Evolutionary conservation across 1,140 invertebrate species (phyloP), one percentile per base, ranked within the genome.

Genomic region (Zaprionus tsacasi): DNA sequence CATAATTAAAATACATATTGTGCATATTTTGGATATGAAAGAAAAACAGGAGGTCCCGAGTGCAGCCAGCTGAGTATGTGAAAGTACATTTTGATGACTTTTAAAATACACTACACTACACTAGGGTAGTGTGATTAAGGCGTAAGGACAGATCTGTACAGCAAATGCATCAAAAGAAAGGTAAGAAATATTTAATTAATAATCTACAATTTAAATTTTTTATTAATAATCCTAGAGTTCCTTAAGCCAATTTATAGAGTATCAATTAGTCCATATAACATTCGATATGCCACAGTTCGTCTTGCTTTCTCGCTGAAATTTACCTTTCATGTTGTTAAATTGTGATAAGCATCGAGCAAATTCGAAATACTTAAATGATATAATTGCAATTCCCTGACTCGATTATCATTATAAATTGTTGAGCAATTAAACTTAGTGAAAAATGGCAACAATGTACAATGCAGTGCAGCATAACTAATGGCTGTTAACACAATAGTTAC

Each of bases 1-100:
- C 45, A 87, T 82, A 87, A 86, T 87, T 86, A 87, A 86, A 85
- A 86, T 87, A 85, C 79, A 76, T 76, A 73, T 76, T 73, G 58
- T 40, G 43, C 17, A 36, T 54, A 58, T 59, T 79, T 82, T 64
- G 64, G 60, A 55, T 66, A 59, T 61, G 67, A 72, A 69, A 75
- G 66, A 68, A 27, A 40, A 59, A 67, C 35, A 15, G 15, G 50
- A 66, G 48, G 35, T 33, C 50, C 12, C 11, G n/a, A 36, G 65
- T 30, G 2, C 35, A 15, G 35, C 21, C 15, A 58, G 21, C 33
- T 66, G 55, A 25, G 43, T 15, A 71, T 43, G 55, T 71, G 55
- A 58, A 48, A 60, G 56, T n/a, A 64, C 33, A 56, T 50, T 50
- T 21, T 25, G 15, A 50, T 50, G 13, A 70, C 17, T 27, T 27